Evolutionary conservation across 2,888 invertebrate species (phyloP).

Genomic region (Thereva nobilitata): DNA sequence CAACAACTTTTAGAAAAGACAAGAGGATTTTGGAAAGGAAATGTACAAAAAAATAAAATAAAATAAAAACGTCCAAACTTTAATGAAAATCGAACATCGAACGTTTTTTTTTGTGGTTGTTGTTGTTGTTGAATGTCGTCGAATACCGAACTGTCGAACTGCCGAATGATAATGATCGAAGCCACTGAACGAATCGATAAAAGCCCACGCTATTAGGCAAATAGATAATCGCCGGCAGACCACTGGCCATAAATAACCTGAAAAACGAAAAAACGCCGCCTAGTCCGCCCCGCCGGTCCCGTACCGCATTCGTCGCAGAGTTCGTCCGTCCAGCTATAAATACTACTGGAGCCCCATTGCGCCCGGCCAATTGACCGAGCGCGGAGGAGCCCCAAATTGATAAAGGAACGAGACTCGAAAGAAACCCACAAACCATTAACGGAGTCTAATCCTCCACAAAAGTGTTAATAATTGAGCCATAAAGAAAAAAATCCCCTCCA

Average conservation of each 20-base stretch:
- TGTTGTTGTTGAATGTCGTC: too few species aligned
- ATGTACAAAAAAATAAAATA: neutral
- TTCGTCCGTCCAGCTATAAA: too few species aligned
- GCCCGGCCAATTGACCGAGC: neutral
- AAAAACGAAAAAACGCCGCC: neutral
- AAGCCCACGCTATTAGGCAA: slow-evolving; percentile 39
- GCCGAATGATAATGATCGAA: slow-evolving; percentile 40
- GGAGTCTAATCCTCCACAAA: slow-evolving; percentile 35
- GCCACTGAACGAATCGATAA: slow-evolving; percentile 42
- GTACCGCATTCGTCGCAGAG: too few species aligned
- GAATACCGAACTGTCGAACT: neutral
- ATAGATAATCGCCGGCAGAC: slow-evolving; percentile 27
- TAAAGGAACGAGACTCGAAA: slow-evolving; percentile 1
- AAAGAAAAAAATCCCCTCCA: slow-evolving; percentile 25
- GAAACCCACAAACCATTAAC: slow-evolving; percentile 36
- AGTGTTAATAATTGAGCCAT: slow-evolving; percentile 41
- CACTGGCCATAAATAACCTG: slow-evolving; percentile 23
- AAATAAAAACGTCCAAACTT: slow-evolving; percentile 8
- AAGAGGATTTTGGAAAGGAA: slow-evolving; percentile 20
- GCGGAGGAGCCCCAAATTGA: neutral
- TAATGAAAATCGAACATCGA: slow-evolving; percentile 19
- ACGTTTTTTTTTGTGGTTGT: too few species aligned
- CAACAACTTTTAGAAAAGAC: neutral
- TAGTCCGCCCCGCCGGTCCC: neutral
- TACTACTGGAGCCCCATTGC: too few species aligned